Base-by-base conservation (phyloP, 2,797 vertebrate species). In the Periophthalmus magnuspinnatus region DNA sequence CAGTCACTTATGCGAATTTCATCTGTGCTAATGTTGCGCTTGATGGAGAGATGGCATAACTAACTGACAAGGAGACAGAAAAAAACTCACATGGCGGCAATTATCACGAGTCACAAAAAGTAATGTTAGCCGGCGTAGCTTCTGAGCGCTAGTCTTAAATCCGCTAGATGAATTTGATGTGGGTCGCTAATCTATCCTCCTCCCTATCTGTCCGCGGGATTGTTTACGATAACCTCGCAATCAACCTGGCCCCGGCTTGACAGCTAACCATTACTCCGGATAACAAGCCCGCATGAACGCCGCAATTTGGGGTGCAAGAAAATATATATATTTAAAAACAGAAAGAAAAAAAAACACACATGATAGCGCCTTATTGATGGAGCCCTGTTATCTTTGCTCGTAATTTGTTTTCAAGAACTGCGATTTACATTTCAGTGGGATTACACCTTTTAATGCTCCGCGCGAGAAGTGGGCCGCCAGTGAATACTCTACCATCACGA, bases 361-460 rank as follows among this genome's bases (percentile, higher is more conserved):
- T 57, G 17, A 33, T 28, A 64, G 60, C 65, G 92, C 88, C 90
- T 89, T 90, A 93, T 91, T 94, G 92, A 93, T 90, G 76, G 84
- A 88, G 78, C 90, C 84, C 94, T 93, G 94, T 94, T 94, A 95
- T 95, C 94, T 95, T 94, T 92, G 90, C 83, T 86, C 81, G 89
- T 94, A 94, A 96, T 97, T 95, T 95, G 92, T 94, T 96, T 96
- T 96, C 93, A 95, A 96, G 93, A 95, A 94, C 89, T 88, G 91
- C 89, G 93, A 97, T 98, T 97, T 97, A 94, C 95, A 97, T 98
- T 97, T 97, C 95, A 95, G 93, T 94, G 93, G 93, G 93, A 95
- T 95, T 95, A 93, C 91, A 95, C 94, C 94, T 95, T 96, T 95
- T 94, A 96, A 95, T 94, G 93, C 94, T 89, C 84, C 86, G 79